Evolutionary conservation across 2,888 invertebrate species (phyloP), one percentile per base, ranked within the genome.

Genomic region (Nomada ruficornis): DNA sequence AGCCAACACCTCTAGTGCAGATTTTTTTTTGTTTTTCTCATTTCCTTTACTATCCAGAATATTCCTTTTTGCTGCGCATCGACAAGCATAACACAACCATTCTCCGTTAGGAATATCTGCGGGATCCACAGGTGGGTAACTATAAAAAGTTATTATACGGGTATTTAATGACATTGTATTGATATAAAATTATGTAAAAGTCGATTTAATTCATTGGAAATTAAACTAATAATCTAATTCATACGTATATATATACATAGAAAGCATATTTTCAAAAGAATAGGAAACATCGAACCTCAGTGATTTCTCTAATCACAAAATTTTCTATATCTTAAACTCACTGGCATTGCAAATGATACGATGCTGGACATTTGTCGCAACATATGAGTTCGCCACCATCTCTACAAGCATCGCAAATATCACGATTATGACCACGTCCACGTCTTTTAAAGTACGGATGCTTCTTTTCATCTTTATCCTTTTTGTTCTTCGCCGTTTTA

Each of bases 301-400:
- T 23, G 15, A 65, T 26, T 36, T 67, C 50, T 59, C 60, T 67
- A 11, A 62, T 52, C 29, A n/a, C 23, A 1, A 60, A 42, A 29
- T 50, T 11, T 29, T n/a, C 47, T 47, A 13, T 47, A 47, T 57
- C 29, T 42, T n/a, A 10, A 63, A 82, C 85, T 96, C 94, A 98
- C 98, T 99, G 98, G 96, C 99, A 99, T 89, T 97, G 96, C 79
- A 98, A 95, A 94, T 99, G 99, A 94, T 99, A 99, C 83, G 98
- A 98, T 47, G 98, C 98, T 0, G 98, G 98, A 91, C 99, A 99
- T 84, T 97, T 96, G 94, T 99, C 99, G 93, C 99, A 99, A 94
- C 98, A 99, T 78, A 99, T 96, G 54, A 99, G 95, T 94, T 98
- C 98, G 2, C 99, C 99, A 50, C 98, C 98, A 95, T 99, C 99